Evolutionary conservation across 2,888 invertebrate genomes (phyloP).

Genomic region (Sepiola atlantica): DNA sequence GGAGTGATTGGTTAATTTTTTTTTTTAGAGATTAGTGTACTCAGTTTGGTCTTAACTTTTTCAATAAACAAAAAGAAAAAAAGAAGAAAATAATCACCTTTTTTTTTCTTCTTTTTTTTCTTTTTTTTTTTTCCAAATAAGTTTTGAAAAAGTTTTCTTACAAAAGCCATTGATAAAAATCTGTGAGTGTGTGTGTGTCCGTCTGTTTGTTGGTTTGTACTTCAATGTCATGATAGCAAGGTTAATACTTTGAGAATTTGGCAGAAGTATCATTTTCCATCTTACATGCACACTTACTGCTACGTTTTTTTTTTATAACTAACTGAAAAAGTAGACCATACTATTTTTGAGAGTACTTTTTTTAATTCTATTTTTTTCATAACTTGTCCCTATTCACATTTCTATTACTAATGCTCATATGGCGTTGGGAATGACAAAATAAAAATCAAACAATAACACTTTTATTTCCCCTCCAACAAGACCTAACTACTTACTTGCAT

Average conservation of each 20-base stretch:
- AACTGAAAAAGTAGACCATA: conserved; percentile 32
- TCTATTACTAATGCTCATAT: background rate
- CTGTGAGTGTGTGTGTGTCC: background rate
- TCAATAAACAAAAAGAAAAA: background rate
- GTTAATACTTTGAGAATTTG: background rate
- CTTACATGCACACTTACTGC: background rate
- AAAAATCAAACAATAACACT: background rate
- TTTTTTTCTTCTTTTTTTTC: too few relatives aligned
- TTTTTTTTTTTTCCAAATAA: too few relatives aligned
- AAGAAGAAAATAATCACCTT: background rate
- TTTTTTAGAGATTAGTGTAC: background rate
- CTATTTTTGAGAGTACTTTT: conserved; percentile 14
- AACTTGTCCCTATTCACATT: background rate
- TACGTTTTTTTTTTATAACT: background rate
- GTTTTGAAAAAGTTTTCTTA: background rate
- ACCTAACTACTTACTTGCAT: background rate
- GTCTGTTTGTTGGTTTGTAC: background rate
- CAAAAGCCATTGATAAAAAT: background rate
- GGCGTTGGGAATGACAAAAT: background rate
- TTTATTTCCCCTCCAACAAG: background rate
- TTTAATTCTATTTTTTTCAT: background rate
- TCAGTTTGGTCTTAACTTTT: conserved; percentile 22
- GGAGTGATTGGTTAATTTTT: conserved; percentile 34
- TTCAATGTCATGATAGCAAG: conserved; percentile 32
- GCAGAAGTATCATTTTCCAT: conserved; percentile 21